A percentile compares a stretch with the other conserved stretches of the same genome.
These are phyloP conservation scores for Pangasius sanitwongsei DNA, from an alignment of 2,797 vertebrate species.

Conservation along the genomic window DNA sequence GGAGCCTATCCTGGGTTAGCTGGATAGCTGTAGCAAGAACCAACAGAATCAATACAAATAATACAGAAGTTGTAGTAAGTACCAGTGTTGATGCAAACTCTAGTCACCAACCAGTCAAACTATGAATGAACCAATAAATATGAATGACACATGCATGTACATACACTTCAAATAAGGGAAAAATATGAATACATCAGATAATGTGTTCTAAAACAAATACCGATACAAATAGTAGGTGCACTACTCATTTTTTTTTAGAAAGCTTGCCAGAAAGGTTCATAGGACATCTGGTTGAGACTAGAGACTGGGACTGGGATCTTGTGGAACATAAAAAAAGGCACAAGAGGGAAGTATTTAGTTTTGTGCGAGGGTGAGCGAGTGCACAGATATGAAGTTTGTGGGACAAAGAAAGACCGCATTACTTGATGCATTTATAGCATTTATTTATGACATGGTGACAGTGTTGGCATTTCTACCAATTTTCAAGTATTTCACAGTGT, in stretches of 20 bases:
- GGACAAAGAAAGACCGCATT: background rate
- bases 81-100: background rate
- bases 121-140: background rate
- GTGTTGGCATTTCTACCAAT: background rate
- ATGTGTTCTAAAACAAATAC: background rate
- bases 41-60: background rate
- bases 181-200: background rate
- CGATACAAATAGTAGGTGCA: background rate
- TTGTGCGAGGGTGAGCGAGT: background rate
- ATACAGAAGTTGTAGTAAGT: background rate
- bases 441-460: background rate
- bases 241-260: background rate
- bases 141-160: background rate
- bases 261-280: background rate
- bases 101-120: background rate
- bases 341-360: background rate
- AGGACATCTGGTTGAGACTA: background rate
- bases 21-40: background rate
- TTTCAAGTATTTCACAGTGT: background rate
- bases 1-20: background rate
- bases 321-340: background rate
- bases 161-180: background rate
- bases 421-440: background rate
- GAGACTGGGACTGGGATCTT: background rate
- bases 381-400: background rate